Base-by-base conservation (phyloP, 2,888 invertebrate genomes). In the Nudaria mundana region DNA sequence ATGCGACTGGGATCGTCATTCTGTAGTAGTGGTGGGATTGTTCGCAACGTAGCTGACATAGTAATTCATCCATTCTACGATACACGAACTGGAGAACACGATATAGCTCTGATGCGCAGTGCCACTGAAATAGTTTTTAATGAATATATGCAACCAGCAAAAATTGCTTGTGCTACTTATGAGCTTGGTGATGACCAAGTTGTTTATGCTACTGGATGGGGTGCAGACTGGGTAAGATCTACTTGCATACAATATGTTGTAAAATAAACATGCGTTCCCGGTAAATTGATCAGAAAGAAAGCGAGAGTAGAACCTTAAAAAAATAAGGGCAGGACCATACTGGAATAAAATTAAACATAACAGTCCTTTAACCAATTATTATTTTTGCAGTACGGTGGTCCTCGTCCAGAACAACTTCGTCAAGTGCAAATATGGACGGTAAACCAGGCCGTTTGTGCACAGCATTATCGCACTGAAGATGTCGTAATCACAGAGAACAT, bases 201-300 rank as follows among this genome's bases (percentile, higher is more conserved):
- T 6, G 71, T 76, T 1, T 72, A 65, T 66, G 71, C 74, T 25
- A 46, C 71, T 15, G 78, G 79, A 46, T 79, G 78, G 78, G 78
- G 78, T 14, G 14, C 15, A 15, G 16, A 16, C 7, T 11, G 13
- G 15, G 33, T 33, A 29, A 28, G 40, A 2, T 3, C 2, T 5
- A 29, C n/a, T n/a, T n/a, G n/a, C n/a, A n/a, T n/a, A n/a, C n/a
- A n/a, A n/a, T n/a, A n/a, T n/a, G n/a, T n/a, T n/a, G n/a, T n/a
- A n/a, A n/a, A n/a, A n/a, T n/a, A n/a, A n/a, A n/a, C n/a, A n/a
- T n/a, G n/a, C n/a, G n/a, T n/a, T n/a, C n/a, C n/a, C n/a, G n/a
- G n/a, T n/a, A n/a, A n/a, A n/a, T n/a, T n/a, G n/a, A n/a, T n/a
- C n/a, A n/a, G n/a, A n/a, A n/a, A n/a, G n/a, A n/a, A n/a, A n/a